Evolutionary conservation across 2,888 invertebrate genomes (phyloP).

Genomic region (Eupelmus urozonus): DNA sequence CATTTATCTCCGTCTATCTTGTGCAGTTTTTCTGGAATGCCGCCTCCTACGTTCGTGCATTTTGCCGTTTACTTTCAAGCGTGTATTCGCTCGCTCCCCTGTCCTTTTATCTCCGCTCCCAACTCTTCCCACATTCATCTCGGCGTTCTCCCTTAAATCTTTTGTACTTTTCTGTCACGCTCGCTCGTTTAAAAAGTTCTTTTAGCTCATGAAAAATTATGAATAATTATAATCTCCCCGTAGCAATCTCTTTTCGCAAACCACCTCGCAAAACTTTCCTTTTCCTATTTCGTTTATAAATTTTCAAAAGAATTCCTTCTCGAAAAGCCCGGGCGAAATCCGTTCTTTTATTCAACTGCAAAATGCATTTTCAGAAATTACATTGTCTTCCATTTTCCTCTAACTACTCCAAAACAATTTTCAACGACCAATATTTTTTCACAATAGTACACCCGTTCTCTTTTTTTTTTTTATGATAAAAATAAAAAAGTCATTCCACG

Average conservation of each 20-base stretch:
- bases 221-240: background rate
- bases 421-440: no score
- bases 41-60: background rate
- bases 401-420: background rate
- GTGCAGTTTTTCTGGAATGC: background rate
- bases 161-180: background rate
- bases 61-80: conserved; percentile 2
- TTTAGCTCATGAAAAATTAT: background rate
- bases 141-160: background rate
- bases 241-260: no score
- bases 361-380: no score
- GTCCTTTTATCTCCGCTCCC: background rate
- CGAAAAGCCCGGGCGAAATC: no score
- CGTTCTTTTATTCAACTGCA: no score
- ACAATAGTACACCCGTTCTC: no score
- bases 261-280: no score
- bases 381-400: background rate
- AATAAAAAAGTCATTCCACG: background rate
- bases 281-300: no score
- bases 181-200: background rate
- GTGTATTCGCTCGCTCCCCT: background rate
- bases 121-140: background rate
- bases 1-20: background rate
- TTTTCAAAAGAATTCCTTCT: no score
- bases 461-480: background rate